Percentiles rank a stretch among this genome's conserved stretches.
phyloP scores from a whole-genome alignment of 2,113 vertebrate genomes.

The Corythornis madagascariensis region DNA sequence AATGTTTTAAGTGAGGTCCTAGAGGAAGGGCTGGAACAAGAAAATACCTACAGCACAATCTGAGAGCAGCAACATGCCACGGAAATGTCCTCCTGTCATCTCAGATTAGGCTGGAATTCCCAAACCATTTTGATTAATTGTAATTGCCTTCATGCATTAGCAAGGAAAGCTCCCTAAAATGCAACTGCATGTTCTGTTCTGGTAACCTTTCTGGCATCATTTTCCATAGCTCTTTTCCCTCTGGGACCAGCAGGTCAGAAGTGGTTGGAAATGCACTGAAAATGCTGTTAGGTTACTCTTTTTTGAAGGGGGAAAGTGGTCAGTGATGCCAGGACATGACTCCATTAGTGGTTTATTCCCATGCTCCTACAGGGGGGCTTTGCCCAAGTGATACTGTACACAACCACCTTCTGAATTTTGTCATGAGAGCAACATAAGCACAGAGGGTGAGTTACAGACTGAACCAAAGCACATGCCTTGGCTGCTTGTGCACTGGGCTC shows the following conservation, averaged over 20 bases:
- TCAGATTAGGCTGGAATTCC: neutral
- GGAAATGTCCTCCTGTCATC: neutral
- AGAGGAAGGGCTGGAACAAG: neutral
- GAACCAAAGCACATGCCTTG: neutral
- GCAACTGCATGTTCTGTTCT: neutral
- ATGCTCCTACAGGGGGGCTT: neutral
- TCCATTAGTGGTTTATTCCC: neutral
- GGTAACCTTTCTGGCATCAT: constrained; percentile 24
- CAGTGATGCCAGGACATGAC: neutral
- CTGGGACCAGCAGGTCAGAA: neutral
- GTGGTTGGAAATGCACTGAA: constrained; percentile 20
- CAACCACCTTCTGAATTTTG: neutral
- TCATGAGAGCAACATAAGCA: neutral
- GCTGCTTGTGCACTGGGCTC: neutral
- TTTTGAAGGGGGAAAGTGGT: neutral
- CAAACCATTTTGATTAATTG: neutral
- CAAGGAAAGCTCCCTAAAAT: neutral
- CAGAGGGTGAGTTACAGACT: neutral
- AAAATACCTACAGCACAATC: neutral
- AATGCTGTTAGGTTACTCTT: neutral
- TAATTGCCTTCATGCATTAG: neutral
- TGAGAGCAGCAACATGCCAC: neutral
- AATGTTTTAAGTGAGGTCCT: neutral
- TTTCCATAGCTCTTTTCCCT: constrained; percentile 10
- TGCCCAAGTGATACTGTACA: neutral